phyloP scores from a whole-genome alignment of 2,888 invertebrate species.

The Tipula helvola region DNA sequence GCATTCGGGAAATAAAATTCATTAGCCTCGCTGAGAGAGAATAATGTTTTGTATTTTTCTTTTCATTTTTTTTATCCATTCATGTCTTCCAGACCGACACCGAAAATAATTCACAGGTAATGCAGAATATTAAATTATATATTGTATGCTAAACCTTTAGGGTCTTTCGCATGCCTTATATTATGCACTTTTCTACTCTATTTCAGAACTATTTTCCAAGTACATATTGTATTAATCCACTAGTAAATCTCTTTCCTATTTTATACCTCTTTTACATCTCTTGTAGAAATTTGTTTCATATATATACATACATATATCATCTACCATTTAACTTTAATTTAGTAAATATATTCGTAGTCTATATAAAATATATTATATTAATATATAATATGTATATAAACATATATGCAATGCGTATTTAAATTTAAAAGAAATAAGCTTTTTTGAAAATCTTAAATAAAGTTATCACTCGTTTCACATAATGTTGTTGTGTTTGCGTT shows the following conservation, averaged over 20 bases:
- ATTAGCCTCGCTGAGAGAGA: background rate
- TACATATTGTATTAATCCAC: background rate
- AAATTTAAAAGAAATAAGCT: too few relatives aligned
- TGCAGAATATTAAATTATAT: background rate
- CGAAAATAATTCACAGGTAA: background rate
- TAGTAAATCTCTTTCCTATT: background rate
- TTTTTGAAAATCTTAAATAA: background rate
- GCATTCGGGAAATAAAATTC: background rate
- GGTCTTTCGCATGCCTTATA: background rate
- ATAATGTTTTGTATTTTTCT: background rate
- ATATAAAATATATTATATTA: background rate
- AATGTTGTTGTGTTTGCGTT: background rate
- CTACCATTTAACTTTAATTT: background rate
- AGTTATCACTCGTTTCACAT: background rate
- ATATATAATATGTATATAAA: background rate
- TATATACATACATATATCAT: background rate
- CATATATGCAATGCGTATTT: too few relatives aligned
- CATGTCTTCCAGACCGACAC: background rate
- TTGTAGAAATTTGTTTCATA: background rate
- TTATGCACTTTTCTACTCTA: background rate
- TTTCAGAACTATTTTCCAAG: background rate
- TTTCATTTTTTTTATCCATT: background rate
- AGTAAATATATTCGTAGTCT: background rate
- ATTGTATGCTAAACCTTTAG: constrained; percentile 1
- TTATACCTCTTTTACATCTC: background rate